Base-by-base conservation (phyloP, 2,113 vertebrate species). In the Calidris pugnax region DNA sequence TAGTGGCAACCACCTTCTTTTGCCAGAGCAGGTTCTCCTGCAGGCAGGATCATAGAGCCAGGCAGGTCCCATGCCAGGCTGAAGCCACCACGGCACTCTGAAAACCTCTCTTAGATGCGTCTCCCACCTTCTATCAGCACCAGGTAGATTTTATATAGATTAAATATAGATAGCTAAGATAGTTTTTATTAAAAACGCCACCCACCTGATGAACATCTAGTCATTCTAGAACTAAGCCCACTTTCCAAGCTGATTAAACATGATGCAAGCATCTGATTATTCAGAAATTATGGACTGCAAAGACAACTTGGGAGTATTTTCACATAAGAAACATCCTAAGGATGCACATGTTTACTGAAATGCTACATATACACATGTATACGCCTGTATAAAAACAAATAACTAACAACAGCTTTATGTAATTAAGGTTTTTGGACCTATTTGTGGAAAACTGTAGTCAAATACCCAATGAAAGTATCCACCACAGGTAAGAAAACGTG, bases 11-110 rank as follows among this genome's bases (percentile, higher is more conserved):
- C 30, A 12, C 33, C 33, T 14, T 26, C 28, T 35, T 15, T 11
- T 33, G 18, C 69, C 74, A 16, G 14, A 79, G 60, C 7, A 1
- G 27, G 23, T 28, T 28, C 50, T 30, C 13, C 71, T 7, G 13
- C 33, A 7, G 32, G 56, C 57, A 55, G 57, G 6, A 3, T 12
- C 10, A 23, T 35, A 6, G 27, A 1, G 6, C 57, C 5, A 3
- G 23, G 32, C 67, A 60, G 62, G 15, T 18, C 43, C 51, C 53
- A 23, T 3, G 0, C 9, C 3, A 2, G 3, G 12, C 33, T 8
- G 24, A 30, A 30, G 33, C 37, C 13, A 22, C 7, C 28, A 8
- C 5, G 0, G 51, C 0, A 1, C 50, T 21, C 9, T 3, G 15
- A 50, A 56, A n/a, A 78, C 20, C 32, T 15, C 59, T 15, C 45